phyloP scores from a whole-genome alignment of 2,888 invertebrate species.

The Physocephala rufipes region DNA sequence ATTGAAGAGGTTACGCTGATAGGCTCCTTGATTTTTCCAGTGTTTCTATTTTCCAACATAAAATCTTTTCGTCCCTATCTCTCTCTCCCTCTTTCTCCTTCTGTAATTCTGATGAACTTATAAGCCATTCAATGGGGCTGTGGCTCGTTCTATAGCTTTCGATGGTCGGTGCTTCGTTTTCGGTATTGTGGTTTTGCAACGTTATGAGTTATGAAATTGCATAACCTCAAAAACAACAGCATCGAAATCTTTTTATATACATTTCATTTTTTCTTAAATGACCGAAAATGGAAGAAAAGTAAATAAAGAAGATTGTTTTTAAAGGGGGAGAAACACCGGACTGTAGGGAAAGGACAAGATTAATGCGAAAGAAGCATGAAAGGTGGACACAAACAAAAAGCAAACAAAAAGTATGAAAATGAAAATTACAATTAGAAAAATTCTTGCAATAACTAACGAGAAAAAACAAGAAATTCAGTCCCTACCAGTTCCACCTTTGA shows the following conservation, averaged over 20 bases:
- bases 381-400: too few species aligned
- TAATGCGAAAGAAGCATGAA: not conserved
- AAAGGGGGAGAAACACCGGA: not conserved
- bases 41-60: slow-evolving; percentile 9
- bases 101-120: slow-evolving; percentile 21
- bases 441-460: too few species aligned
- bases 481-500: too few species aligned
- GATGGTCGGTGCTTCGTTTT: slow-evolving; percentile 1
- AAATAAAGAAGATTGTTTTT: not conserved
- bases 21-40: slow-evolving; percentile 7
- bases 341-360: not conserved
- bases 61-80: not conserved
- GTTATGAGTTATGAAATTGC: slow-evolving; percentile 26
- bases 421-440: slow-evolving; percentile 6
- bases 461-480: too few species aligned
- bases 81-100: not conserved
- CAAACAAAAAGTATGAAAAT: slow-evolving; percentile 5
- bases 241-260: not conserved
- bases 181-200: not conserved
- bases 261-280: not conserved
- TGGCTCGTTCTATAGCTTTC: not conserved
- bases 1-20: slow-evolving; percentile 14
- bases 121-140: slow-evolving; percentile 23
- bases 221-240: slow-evolving; percentile 34
- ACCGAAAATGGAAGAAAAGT: slow-evolving; percentile 3